phyloP scores from a whole-genome alignment of 1,140 invertebrate genomes.

The Formica selysi region DNA sequence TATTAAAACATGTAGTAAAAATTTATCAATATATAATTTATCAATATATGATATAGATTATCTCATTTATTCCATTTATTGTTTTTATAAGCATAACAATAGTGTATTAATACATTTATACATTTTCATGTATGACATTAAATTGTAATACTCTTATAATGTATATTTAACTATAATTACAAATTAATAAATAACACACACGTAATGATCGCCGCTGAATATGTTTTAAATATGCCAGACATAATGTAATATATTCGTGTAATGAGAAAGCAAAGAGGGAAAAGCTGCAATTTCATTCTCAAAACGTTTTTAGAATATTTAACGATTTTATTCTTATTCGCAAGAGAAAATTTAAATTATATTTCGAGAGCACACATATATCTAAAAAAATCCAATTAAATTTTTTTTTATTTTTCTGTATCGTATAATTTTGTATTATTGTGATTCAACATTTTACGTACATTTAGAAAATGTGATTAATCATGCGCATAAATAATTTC shows the following conservation, averaged over 20 bases:
- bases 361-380: no score
- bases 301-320: background rate
- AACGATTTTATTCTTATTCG: background rate
- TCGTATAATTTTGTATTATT: background rate
- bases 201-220: slow-evolving; percentile 13
- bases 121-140: slow-evolving; percentile 38
- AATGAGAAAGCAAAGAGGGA: background rate
- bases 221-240: background rate
- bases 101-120: slow-evolving; percentile 19
- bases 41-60: background rate
- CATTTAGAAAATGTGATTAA: slow-evolving; percentile 49
- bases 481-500: slow-evolving; percentile 41
- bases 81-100: slow-evolving; percentile 20
- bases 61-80: slow-evolving; percentile 19
- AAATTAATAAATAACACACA: slow-evolving; percentile 22
- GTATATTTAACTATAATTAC: slow-evolving; percentile 19
- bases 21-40: slow-evolving; percentile 7
- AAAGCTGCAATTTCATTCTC: background rate
- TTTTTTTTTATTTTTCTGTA: background rate
- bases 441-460: background rate
- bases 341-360: background rate
- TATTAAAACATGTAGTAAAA: slow-evolving; percentile 17
- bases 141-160: slow-evolving; percentile 34
- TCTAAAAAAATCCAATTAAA: background rate
- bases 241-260: slow-evolving; percentile 11